These are phyloP conservation scores for Galbula dea DNA, from an alignment of 2,113 vertebrate genomes.

Conservation along the genomic window DNA sequence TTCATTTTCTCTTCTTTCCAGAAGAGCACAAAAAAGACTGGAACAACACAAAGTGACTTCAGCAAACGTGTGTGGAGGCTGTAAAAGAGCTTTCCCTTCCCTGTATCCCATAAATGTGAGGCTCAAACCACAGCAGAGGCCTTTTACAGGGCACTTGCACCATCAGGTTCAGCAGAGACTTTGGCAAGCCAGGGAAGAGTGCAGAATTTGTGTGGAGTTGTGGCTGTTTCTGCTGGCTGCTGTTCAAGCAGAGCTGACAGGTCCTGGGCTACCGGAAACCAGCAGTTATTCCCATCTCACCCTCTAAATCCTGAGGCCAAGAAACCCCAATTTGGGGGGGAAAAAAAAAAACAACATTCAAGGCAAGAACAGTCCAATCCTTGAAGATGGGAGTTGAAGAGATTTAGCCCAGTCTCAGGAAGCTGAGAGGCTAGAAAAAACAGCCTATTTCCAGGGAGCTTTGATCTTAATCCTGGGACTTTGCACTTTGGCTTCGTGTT, in stretches of 20 bases:
- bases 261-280: conserved; percentile 21
- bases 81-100: not conserved
- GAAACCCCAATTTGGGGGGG: not conserved
- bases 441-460: not conserved
- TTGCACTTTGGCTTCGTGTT: not conserved
- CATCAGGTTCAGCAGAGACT: not conserved
- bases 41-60: not conserved
- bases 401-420: not conserved
- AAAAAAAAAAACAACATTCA: not conserved
- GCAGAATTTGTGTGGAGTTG: not conserved
- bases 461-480: not conserved
- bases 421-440: not conserved
- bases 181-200: not conserved
- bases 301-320: not conserved
- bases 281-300: not conserved
- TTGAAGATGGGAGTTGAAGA: not conserved
- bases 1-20: no score
- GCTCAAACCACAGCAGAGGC: not conserved
- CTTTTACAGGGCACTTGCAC: not conserved
- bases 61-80: not conserved
- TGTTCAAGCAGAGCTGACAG: not conserved
- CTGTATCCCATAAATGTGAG: not conserved
- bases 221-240: not conserved
- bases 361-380: not conserved
- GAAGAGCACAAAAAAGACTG: not conserved